Conservation (phyloP, 2,888 invertebrate genomes). For the Conops quadrifasciatus region DNA sequence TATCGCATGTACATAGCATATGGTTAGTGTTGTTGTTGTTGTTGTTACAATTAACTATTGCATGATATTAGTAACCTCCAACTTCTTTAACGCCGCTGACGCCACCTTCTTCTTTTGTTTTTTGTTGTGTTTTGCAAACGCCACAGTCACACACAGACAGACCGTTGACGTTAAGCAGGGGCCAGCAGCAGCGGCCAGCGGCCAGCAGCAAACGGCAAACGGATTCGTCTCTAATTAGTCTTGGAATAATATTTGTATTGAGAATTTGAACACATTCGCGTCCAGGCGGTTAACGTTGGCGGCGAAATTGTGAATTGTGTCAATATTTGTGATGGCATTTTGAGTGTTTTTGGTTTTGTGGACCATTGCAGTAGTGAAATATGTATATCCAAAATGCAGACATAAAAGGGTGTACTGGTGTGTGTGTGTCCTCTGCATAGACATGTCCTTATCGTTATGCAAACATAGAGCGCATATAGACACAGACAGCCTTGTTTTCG, state of each 20-base stretch:
- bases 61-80: background rate
- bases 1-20: background rate
- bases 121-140: background rate
- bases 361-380: slow-evolving; percentile 24
- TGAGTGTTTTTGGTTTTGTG: slow-evolving; percentile 26
- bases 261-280: slow-evolving; percentile 40
- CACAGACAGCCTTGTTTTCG: background rate
- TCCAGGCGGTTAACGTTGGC: background rate
- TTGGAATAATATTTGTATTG: slow-evolving; percentile 59
- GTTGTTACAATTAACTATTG: too few species aligned
- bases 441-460: slow-evolving; percentile 33
- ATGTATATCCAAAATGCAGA: too few species aligned
- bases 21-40: too few species aligned
- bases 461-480: slow-evolving; percentile 29
- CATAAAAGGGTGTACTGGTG: background rate
- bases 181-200: slow-evolving; percentile 28
- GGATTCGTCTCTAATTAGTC: slow-evolving; percentile 60
- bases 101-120: background rate
- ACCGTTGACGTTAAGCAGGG: too few species aligned
- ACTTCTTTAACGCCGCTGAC: background rate
- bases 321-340: slow-evolving; percentile 32
- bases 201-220: too few species aligned
- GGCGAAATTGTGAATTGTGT: slow-evolving; percentile 18
- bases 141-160: too few species aligned
- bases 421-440: slow-evolving; percentile 19